Percentiles rank a stretch among this genome's conserved stretches.
Conservation (phyloP, 2,113 vertebrate genomes). For the Quiscalus mexicanus region DNA sequence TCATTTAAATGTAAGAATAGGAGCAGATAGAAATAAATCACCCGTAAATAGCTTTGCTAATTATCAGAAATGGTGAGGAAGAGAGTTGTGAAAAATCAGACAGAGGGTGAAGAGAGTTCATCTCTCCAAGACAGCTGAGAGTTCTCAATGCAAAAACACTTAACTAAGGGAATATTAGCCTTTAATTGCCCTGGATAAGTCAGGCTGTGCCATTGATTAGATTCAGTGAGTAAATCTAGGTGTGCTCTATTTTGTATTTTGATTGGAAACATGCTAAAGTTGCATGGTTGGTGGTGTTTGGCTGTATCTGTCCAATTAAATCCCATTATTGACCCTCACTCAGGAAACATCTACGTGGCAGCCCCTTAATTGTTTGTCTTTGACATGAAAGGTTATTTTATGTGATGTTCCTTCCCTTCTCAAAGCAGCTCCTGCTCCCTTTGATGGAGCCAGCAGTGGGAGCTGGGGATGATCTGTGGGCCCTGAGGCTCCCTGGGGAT, state of each 20-base stretch:
- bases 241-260: neutral
- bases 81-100: conserved; percentile 1
- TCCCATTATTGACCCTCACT: neutral
- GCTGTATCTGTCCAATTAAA: neutral
- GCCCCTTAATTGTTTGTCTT: neutral
- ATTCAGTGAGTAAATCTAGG: neutral
- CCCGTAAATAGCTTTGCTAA: neutral
- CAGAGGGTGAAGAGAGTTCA: neutral
- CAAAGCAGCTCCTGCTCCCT: neutral
- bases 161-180: neutral
- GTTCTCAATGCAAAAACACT: conserved; percentile 2
- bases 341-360: neutral
- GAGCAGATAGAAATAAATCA: conserved; percentile 12
- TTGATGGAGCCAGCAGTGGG: neutral
- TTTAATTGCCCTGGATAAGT: conserved; percentile 51
- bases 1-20: neutral
- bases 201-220: neutral
- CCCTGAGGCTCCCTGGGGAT: neutral
- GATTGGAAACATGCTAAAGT: neutral
- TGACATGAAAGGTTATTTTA: neutral
- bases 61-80: neutral
- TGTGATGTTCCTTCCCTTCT: neutral
- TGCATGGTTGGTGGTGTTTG: neutral
- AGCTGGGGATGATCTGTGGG: neutral
- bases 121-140: neutral